Base-by-base conservation (phyloP, 30 jellyfish, hydroid and myxozoan species). In the Sanderia malayensis region DNA sequence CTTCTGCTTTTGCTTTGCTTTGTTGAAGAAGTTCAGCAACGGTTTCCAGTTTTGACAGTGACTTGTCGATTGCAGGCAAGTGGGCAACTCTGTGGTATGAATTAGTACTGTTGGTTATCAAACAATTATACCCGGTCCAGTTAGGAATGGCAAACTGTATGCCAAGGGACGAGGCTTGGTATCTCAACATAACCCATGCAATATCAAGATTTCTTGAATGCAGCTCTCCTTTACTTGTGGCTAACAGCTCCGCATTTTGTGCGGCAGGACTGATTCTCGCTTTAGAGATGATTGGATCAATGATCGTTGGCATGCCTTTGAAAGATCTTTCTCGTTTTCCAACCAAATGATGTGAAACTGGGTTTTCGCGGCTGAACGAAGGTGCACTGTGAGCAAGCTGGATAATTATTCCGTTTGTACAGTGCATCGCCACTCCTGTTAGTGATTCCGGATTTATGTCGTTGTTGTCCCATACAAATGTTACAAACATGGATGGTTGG, bases 1-100 rank as follows among this genome's bases (percentile, higher is more conserved):
- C 46, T 53, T 79, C 83, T 26, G 91, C 91, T 44, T 66, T 79
- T 44, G 73, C 59, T 57, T 79, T 79, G 9, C 84, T 13, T 53
- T 79, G 91, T 22, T 28, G 83, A 31, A 79, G 71, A 52, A 79
- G 76, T 44, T 65, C 76, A 18, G 53, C 49, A 65, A 79, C 91
- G 30, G 86, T 60, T 26, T 44, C 55, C 55, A 58, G n/a, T 67
- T 74, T 74, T 28, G 82, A 34, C 53, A 73, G 85, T 29, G 85
- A 73, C 65, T 73, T 45, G 65, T 73, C 46, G 34, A 73, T 73
- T 53, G 85, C 77, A 1, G 85, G 85, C 23, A 73, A 58, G 64
- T 73, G 57, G 2, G 65, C 63, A 45, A 73, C 65, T 34, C 33
- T 26, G 52, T 73, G 77, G 65, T 31, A 6, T 52, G 27, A 15